Evolutionary conservation across 2,888 invertebrate species (phyloP), one percentile per base, ranked within the genome.

Genomic region (Bugulina stolonifera): DNA sequence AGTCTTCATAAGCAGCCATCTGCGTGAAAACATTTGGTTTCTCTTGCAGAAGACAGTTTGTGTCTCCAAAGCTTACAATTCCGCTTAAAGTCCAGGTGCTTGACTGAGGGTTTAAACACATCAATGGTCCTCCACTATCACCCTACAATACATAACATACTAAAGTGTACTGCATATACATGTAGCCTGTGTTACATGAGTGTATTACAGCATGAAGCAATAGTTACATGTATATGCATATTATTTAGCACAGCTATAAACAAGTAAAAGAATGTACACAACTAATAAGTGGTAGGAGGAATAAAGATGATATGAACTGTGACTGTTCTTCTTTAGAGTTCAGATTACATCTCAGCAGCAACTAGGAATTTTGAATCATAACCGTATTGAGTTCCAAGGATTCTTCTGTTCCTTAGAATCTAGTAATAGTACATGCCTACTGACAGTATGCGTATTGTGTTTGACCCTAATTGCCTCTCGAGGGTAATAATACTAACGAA

Each of bases 61-160:
- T 64, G 29, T 64, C 64, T 32, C 73, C 73, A 23, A 69, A 34
- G 54, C 73, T 73, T 1, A 72, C 43, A 27, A 69, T 35, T n/a
- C 73, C 73, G 0, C 54, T 35, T 3, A 73, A 57, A 22, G 35
- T 29, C 73, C 73, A 73, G 10, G 27, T 32, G n/a, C 32, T 27
- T 32, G 64, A 29, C n/a, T 25, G 52, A 29, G 69, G 27, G 23
- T 35, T 35, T 3, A 25, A 34, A 54, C 73, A 73, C 71, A 73
- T 72, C 35, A 73, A 27, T 14, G 73, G 73, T 23, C 73, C 69
- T 22, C 73, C 73, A 34, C 72, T 72, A 55, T 73, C 73, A n/a
- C 73, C 73, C 73, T 73, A 43, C 43, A 43, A 43, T 10, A 43
- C 43, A 43, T 43, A 43, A 43, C 43, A 10, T 43, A 5, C 10